Conservation (phyloP, 2,113 vertebrate genomes). For the Beaufortia kweichowensis region DNA sequence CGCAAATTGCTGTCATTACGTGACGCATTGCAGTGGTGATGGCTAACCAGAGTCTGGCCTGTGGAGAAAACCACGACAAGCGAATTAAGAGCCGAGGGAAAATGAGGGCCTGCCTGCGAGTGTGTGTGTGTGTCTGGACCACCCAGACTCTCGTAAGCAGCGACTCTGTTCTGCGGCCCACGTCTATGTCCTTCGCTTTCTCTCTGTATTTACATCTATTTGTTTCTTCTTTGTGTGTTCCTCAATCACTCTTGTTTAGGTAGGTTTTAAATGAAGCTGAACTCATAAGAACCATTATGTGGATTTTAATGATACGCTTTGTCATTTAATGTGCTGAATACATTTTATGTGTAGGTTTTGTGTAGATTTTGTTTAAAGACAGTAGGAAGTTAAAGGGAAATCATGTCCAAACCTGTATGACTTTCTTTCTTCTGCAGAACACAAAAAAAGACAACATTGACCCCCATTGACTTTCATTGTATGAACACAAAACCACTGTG, state of each 20-base stretch:
- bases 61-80: slow-evolving; percentile 72
- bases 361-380: too few species aligned
- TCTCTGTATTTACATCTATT: slow-evolving; percentile 22
- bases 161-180: slow-evolving; percentile 31
- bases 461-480: too few species aligned
- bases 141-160: slow-evolving; percentile 67
- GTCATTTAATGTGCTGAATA: not conserved
- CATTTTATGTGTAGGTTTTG: not conserved
- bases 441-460: too few species aligned
- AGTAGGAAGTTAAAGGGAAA: too few species aligned
- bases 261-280: not conserved
- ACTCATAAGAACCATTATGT: not conserved
- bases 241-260: slow-evolving; percentile 9
- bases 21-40: slow-evolving; percentile 70
- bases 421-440: too few species aligned
- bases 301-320: not conserved
- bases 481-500: too few species aligned
- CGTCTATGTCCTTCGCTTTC: slow-evolving; percentile 31
- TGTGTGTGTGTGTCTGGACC: slow-evolving; percentile 65
- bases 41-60: slow-evolving; percentile 70
- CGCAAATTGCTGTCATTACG: slow-evolving; percentile 69
- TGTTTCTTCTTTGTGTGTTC: slow-evolving; percentile 14
- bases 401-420: too few species aligned
- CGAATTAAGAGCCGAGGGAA: slow-evolving; percentile 71
- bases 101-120: slow-evolving; percentile 51